Percentiles rank a stretch among this genome's conserved stretches.
phyloP scores from a whole-genome alignment of 92 coral and sea anemone species.

The Meandrina meandrites region DNA sequence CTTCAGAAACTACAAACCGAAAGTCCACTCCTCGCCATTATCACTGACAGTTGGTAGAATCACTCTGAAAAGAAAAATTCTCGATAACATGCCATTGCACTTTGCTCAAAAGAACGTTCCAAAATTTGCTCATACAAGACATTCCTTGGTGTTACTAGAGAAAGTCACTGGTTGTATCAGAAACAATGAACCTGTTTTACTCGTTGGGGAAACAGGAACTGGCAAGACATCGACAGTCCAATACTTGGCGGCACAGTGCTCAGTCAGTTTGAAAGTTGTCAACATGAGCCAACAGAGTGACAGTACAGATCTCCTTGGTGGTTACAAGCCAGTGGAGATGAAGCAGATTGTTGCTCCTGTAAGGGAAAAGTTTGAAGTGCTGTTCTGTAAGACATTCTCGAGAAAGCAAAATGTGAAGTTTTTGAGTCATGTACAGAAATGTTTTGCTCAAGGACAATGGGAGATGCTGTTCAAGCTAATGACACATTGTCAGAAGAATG shows the following conservation, averaged over 20 bases:
- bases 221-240: slow-evolving; percentile 97
- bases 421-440: slow-evolving; percentile 85
- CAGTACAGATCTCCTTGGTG: slow-evolving; percentile 95
- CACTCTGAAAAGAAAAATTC: slow-evolving; percentile 62
- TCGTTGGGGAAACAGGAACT: slow-evolving; percentile 98
- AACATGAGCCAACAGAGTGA: slow-evolving; percentile 99
- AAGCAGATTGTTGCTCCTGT: slow-evolving; percentile 93
- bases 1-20: slow-evolving; percentile 81
- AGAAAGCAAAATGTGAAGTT: slow-evolving; percentile 91
- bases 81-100: background rate
- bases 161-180: slow-evolving; percentile 83
- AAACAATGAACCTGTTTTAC: slow-evolving; percentile 88
- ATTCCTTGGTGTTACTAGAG: slow-evolving; percentile 84
- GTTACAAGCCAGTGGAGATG: slow-evolving; percentile 97
- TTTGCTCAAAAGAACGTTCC: slow-evolving; percentile 23
- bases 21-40: slow-evolving; percentile 70
- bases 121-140: slow-evolving; percentile 93
- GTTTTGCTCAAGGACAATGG: slow-evolving; percentile 89
- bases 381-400: slow-evolving; percentile 89
- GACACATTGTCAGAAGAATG: slow-evolving; percentile 83
- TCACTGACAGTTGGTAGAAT: slow-evolving; percentile 87
- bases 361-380: slow-evolving; percentile 80
- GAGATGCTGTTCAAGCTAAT: slow-evolving; percentile 87
- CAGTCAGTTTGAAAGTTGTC: slow-evolving; percentile 71
- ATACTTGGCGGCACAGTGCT: slow-evolving; percentile 79